Evolutionary conservation across 2,113 vertebrate genomes (phyloP).

Genomic region (Azemiops feae): DNA sequence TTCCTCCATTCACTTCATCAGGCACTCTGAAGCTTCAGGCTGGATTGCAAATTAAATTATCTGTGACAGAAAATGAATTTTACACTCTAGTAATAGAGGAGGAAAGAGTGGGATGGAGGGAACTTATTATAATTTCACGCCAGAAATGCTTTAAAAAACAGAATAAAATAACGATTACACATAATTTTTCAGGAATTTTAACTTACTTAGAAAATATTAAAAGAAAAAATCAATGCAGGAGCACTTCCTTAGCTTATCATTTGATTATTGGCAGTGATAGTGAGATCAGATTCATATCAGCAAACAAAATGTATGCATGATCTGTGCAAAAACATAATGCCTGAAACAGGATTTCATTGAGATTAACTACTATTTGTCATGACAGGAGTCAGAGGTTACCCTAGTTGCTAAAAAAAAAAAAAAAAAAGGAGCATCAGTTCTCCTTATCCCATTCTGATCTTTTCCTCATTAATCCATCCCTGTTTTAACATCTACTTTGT

Average conservation of each 20-base stretch:
- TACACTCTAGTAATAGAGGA: slow-evolving; percentile 30
- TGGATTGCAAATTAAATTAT: slow-evolving; percentile 10
- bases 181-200: slow-evolving; percentile 4
- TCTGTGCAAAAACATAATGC: not conserved
- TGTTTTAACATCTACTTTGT: not conserved
- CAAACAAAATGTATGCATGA: not conserved
- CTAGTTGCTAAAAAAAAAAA: not conserved
- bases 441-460: not conserved
- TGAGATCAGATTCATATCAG: not conserved
- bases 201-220: not conserved
- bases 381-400: not conserved
- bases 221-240: not conserved
- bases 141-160: not conserved
- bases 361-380: not conserved
- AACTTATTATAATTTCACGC: not conserved
- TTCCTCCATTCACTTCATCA: not conserved
- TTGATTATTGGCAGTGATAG: not conserved
- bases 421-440: not conserved
- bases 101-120: fast-evolving
- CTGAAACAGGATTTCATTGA: not conserved
- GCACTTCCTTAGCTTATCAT: not conserved
- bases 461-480: not conserved
- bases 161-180: slow-evolving; percentile 3
- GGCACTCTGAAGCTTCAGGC: slow-evolving; percentile 7
- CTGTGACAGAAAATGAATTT: not conserved